Percentiles rank a stretch among this genome's conserved stretches.
Conservation (phyloP, 2,113 vertebrate species). For the Cyrtonyx montezumae region DNA sequence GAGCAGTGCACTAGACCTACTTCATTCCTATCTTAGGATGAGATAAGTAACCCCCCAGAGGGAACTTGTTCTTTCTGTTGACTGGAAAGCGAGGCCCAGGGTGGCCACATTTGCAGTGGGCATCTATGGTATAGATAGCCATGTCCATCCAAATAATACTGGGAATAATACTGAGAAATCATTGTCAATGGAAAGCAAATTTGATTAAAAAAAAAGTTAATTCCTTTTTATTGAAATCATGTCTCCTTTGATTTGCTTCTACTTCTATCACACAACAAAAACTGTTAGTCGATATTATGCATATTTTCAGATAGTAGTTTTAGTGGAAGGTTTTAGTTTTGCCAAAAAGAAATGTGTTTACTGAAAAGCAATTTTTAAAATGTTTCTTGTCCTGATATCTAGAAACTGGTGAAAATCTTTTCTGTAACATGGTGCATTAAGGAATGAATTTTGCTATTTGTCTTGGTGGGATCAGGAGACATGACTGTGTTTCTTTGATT, state of each 20-base stretch:
- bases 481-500: background rate
- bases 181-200: background rate
- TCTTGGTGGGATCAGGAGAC: background rate
- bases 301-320: background rate
- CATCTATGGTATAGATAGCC: background rate
- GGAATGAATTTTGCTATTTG: background rate
- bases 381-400: background rate
- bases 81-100: background rate
- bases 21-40: background rate
- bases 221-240: background rate
- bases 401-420: background rate
- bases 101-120: background rate
- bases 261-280: background rate
- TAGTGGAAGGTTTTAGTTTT: background rate
- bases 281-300: background rate
- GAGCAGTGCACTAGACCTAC: background rate
- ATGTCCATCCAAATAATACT: background rate
- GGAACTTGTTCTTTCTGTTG: background rate
- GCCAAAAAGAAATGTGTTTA: background rate
- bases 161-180: background rate
- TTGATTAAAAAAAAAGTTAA: background rate
- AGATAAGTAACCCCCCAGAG: background rate
- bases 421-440: background rate
- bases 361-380: background rate
- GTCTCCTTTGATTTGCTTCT: background rate